Evolutionary conservation across 1,140 invertebrate species (phyloP).

Genomic region (Schlechtendalia chinensis): DNA sequence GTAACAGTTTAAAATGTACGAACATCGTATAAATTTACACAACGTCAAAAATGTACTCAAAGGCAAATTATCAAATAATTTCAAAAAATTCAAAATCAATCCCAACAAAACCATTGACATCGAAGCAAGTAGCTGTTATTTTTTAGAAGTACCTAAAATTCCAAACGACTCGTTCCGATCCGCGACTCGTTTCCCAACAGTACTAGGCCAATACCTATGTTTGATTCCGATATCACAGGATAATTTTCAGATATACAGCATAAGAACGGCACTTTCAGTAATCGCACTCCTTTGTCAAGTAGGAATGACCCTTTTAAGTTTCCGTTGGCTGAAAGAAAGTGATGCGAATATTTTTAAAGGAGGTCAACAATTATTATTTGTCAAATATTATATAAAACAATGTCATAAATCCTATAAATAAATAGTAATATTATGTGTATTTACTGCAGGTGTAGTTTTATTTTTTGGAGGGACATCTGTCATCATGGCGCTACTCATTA

Average conservation of each 20-base stretch:
- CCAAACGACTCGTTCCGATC: constrained; percentile 28
- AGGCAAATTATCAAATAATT: constrained; percentile 13
- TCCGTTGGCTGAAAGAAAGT: constrained; percentile 9
- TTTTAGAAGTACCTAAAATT: constrained; percentile 6
- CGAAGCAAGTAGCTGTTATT: constrained; percentile 17
- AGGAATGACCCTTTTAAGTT: constrained; percentile 19
- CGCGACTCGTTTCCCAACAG: not conserved
- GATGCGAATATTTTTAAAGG: constrained; percentile 31
- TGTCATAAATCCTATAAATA: no score
- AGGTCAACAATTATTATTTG: not conserved
- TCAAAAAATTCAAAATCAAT: constrained; percentile 33
- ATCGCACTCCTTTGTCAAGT: not conserved
- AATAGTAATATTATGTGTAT: not conserved
- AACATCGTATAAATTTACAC: not conserved
- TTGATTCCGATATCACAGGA: constrained; percentile 32
- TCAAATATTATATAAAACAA: not conserved
- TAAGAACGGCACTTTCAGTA: constrained; percentile 14
- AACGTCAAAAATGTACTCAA: not conserved
- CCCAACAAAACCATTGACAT: not conserved
- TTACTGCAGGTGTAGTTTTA: constrained; percentile 50
- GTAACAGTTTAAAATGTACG: not conserved
- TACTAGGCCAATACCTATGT: constrained; percentile 23
- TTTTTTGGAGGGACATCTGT: constrained; percentile 52
- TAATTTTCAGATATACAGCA: not conserved
- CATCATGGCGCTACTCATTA: constrained; percentile 55